Percentiles rank a stretch among this genome's conserved stretches.
phyloP scores from a whole-genome alignment of 2,888 invertebrate genomes.

The Machimus atricapillus region DNA sequence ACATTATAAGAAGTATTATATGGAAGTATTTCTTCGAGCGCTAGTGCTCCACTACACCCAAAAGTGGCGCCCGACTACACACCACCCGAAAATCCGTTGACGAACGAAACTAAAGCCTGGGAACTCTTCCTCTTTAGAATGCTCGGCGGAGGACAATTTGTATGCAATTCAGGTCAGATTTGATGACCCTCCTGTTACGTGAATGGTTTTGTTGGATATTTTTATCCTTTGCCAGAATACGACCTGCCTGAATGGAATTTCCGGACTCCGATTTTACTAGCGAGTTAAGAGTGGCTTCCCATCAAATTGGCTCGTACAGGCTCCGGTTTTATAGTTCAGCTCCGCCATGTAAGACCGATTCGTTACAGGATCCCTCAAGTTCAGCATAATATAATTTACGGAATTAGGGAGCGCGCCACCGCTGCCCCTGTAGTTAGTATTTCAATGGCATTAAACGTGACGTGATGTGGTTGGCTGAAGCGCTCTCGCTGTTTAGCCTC shows the following conservation, averaged over 20 bases:
- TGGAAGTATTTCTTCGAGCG: background rate
- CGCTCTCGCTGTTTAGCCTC: background rate
- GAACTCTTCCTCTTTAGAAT: background rate
- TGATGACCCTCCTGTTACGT: constrained; percentile 45
- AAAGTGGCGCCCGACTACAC: background rate
- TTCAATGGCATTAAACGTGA: constrained; percentile 35
- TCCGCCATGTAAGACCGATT: constrained; percentile 14
- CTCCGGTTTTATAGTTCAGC: constrained; percentile 22
- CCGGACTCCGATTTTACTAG: constrained; percentile 22
- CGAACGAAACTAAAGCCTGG: background rate
- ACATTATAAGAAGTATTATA: background rate
- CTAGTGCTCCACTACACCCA: background rate
- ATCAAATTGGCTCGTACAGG: constrained; percentile 27
- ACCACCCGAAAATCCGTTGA: background rate
- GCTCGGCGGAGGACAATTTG: constrained; percentile 33
- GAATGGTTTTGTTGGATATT: constrained; percentile 38
- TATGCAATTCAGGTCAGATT: constrained; percentile 44
- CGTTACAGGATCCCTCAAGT: constrained; percentile 7
- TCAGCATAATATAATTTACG: constrained; percentile 13
- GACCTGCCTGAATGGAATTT: constrained; percentile 8
- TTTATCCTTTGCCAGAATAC: constrained; percentile 30
- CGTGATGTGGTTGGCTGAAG: background rate
- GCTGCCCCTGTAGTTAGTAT: constrained; percentile 17
- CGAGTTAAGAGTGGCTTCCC: constrained; percentile 20
- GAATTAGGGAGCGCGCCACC: background rate